Conservation (phyloP, 2,888 invertebrate genomes). For the Hydroisotoma schaefferi region DNA sequence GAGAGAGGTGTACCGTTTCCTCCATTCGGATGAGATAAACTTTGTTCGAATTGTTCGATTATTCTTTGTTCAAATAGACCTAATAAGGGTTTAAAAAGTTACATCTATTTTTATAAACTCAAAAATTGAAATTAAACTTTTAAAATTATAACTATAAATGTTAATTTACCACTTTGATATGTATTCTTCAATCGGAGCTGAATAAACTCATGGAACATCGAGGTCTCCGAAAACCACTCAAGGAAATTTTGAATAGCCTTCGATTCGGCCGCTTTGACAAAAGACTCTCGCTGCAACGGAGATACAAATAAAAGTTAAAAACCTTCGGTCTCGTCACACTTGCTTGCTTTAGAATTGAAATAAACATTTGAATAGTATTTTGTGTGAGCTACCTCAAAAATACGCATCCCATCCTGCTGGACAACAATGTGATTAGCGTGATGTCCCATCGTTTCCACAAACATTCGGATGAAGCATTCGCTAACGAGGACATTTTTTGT, state of each 20-base stretch:
- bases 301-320: conserved; percentile 15
- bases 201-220: conserved; percentile 76
- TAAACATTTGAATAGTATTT: conserved; percentile 5
- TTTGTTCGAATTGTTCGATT: conserved; percentile 50
- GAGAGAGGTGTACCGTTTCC: conserved; percentile 27
- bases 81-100: conserved; percentile 25
- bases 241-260: conserved; percentile 69
- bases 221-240: conserved; percentile 82
- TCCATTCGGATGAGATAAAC: conserved; percentile 21
- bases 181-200: conserved; percentile 54
- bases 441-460: conserved; percentile 71
- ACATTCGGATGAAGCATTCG: conserved; percentile 69
- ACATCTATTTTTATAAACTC: not conserved
- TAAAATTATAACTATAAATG: not conserved
- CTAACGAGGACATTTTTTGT: conserved; percentile 70
- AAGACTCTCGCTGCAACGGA: conserved; percentile 66
- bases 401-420: conserved; percentile 53
- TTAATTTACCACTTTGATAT: conserved; percentile 50
- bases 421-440: conserved; percentile 61
- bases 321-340: not conserved
- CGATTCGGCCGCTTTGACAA: conserved; percentile 63
- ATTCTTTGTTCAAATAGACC: conserved; percentile 52
- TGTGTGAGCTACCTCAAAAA: conserved; percentile 53
- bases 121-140: not conserved
- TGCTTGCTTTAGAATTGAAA: conserved; percentile 2